These are phyloP conservation scores for Macrophya alboannulata DNA, from an alignment of 2,888 invertebrate species.

Conservation along the genomic window DNA sequence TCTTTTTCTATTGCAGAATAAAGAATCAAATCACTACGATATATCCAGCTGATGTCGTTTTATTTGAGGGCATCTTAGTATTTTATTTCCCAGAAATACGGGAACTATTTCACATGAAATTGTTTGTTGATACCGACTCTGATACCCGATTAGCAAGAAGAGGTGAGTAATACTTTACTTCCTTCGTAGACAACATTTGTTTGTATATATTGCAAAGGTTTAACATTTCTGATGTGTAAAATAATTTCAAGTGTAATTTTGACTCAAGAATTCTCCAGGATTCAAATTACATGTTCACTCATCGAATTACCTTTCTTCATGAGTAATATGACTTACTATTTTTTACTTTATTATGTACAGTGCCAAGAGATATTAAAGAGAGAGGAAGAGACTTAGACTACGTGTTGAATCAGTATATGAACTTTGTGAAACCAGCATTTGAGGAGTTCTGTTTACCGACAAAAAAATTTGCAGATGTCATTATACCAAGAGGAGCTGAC, in stretches of 20 bases:
- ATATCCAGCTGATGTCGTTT: conserved; percentile 97
- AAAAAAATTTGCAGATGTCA: conserved; percentile 99
- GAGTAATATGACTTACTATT: conserved; percentile 31
- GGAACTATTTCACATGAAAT: conserved; percentile 98
- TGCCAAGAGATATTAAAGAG: conserved; percentile 97
- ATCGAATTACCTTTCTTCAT: conserved; percentile 49
- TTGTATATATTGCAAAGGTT: conserved; percentile 33
- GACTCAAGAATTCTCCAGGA: not conserved
- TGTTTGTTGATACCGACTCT: conserved; percentile 99
- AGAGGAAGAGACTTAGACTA: conserved; percentile 96
- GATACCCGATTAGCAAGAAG: conserved; percentile 97
- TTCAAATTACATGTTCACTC: conserved; percentile 37
- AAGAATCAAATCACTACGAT: conserved; percentile 88
- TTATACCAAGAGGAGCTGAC: conserved; percentile 99
- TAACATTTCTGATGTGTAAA: not conserved
- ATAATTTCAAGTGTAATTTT: not conserved
- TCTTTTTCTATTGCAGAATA: conserved; percentile 67
- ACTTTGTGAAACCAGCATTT: conserved; percentile 99
- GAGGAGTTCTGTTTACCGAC: conserved; percentile 99
- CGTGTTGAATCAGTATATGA: conserved; percentile 98
- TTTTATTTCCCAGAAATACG: conserved; percentile 98
- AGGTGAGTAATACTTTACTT: conserved; percentile 83
- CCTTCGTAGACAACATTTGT: not conserved
- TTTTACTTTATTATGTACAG: conserved; percentile 80
- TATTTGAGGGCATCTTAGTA: conserved; percentile 98